These are phyloP conservation scores for Poeciliopsis presidionis DNA, from an alignment of 2,797 vertebrate genomes.

Conservation along the genomic window DNA sequence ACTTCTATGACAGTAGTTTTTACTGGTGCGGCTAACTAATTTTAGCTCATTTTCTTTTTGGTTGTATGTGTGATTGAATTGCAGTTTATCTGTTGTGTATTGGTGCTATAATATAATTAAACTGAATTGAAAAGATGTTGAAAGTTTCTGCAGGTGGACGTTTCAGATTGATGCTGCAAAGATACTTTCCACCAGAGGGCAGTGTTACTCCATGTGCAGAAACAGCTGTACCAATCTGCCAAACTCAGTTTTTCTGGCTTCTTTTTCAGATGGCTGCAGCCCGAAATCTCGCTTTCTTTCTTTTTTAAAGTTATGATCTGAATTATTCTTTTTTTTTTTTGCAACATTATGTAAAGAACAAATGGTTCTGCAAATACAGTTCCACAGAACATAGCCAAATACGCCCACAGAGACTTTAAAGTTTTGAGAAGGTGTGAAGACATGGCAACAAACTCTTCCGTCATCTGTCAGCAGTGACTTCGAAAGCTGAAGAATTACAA, in stretches of 20 bases:
- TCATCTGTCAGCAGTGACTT: not conserved
- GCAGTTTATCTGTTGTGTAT: too few relatives aligned
- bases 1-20: too few relatives aligned
- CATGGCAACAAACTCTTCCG: not conserved
- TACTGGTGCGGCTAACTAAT: not conserved
- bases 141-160: not conserved
- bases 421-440: not conserved
- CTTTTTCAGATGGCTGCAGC: not conserved
- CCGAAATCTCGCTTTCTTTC: not conserved
- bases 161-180: not conserved
- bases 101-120: too few relatives aligned
- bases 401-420: not conserved
- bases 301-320: not conserved
- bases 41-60: not conserved
- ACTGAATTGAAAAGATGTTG: not conserved
- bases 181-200: constrained; percentile 5
- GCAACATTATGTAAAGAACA: not conserved
- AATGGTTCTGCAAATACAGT: not conserved
- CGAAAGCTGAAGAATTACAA: not conserved
- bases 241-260: not conserved
- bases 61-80: too few relatives aligned
- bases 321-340: not conserved
- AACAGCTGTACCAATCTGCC: not conserved
- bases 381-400: not conserved
- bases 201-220: not conserved